phyloP scores from a whole-genome alignment of 2,888 invertebrate genomes.

The Tenthredo scrophulariae region DNA sequence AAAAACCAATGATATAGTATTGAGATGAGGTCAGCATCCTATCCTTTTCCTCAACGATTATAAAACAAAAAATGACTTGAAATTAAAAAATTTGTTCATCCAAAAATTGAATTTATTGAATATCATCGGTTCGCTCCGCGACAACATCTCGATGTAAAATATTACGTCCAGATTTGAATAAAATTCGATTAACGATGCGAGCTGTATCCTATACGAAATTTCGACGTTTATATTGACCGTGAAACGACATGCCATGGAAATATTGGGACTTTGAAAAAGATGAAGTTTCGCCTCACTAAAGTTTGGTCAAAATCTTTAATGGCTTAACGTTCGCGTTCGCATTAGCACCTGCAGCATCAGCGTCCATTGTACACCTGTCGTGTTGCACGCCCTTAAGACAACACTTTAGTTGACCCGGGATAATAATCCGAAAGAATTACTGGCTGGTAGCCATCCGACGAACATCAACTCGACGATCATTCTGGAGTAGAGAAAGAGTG shows the following conservation, averaged over 20 bases:
- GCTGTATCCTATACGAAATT: neutral
- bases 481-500: constrained; percentile 29
- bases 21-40: neutral
- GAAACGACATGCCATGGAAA: neutral
- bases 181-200: too few species aligned
- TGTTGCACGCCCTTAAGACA: constrained; percentile 76
- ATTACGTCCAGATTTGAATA: too few species aligned
- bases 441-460: neutral
- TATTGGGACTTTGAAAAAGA: neutral
- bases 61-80: too few species aligned
- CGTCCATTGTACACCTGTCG: constrained; percentile 75
- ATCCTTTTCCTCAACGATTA: too few species aligned
- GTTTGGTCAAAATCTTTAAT: neutral
- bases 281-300: neutral
- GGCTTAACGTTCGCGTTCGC: constrained; percentile 21
- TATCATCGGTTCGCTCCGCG: too few species aligned
- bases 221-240: neutral
- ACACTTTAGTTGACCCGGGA: constrained; percentile 71
- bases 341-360: constrained; percentile 74
- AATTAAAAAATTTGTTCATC: too few species aligned
- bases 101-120: too few species aligned
- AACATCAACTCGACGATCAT: constrained; percentile 41
- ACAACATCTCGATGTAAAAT: too few species aligned
- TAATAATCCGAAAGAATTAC: constrained; percentile 47
- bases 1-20: neutral